Percentiles rank a stretch among this genome's conserved stretches.
Conservation (phyloP, 2,888 invertebrate genomes). For the Netelia melanura region DNA sequence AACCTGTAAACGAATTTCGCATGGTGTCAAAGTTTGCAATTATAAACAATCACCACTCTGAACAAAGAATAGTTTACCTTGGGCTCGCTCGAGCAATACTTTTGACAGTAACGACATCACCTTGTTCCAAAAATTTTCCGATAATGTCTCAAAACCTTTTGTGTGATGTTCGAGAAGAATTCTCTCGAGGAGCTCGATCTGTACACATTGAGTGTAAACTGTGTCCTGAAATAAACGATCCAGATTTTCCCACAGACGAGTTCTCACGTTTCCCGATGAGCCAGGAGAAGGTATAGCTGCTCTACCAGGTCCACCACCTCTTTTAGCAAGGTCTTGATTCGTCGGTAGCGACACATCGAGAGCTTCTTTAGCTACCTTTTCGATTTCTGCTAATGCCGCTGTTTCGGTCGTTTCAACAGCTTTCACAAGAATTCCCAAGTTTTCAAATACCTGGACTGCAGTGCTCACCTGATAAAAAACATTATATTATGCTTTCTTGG, state of each 20-base stretch:
- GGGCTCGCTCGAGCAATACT: constrained; percentile 85
- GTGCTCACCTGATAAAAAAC: constrained; percentile 85
- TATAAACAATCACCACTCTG: background rate
- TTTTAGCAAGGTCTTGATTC: constrained; percentile 78
- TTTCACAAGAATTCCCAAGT: constrained; percentile 85
- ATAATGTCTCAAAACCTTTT: constrained; percentile 78
- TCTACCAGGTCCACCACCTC: constrained; percentile 86
- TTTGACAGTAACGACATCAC: constrained; percentile 85
- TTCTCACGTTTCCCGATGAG: constrained; percentile 87
- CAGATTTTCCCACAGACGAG: constrained; percentile 94
- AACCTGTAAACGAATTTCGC: constrained; percentile 77
- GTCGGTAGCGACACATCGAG: constrained; percentile 84
- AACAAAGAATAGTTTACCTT: constrained; percentile 77
- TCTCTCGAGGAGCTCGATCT: constrained; percentile 80
- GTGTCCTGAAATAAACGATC: constrained; percentile 93
- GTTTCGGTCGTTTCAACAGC: constrained; percentile 85
- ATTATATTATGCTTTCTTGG: constrained; percentile 13
- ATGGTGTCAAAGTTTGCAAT: background rate
- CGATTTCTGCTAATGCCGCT: constrained; percentile 84
- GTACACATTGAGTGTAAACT: constrained; percentile 90
- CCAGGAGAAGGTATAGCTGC: constrained; percentile 87
- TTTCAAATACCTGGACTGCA: constrained; percentile 89
- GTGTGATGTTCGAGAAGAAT: constrained; percentile 79
- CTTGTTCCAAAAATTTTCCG: constrained; percentile 88
- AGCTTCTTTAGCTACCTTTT: constrained; percentile 84